These are phyloP conservation scores for Amazona guildingii DNA, from an alignment of 2,113 vertebrate species.

Conservation along the genomic window DNA sequence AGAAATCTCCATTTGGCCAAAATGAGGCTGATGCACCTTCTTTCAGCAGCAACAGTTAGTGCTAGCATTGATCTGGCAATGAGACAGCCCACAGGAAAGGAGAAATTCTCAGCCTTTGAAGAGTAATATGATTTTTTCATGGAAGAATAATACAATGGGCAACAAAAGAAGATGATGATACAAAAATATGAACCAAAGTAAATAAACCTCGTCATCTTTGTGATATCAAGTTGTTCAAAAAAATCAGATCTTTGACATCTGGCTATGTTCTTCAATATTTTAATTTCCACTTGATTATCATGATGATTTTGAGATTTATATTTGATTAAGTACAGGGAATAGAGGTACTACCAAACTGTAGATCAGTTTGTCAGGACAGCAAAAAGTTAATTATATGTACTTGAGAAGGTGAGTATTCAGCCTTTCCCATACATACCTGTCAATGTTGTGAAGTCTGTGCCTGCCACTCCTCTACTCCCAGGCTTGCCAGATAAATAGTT, in stretches of 20 bases:
- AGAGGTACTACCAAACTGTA: background rate
- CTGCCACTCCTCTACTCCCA: conserved; percentile 30
- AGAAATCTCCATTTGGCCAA: background rate
- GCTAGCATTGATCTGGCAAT: background rate
- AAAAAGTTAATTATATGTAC: background rate
- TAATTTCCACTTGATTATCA: background rate
- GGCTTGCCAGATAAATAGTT: conserved; percentile 28
- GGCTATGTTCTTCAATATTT: background rate
- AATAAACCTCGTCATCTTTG: background rate
- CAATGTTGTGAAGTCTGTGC: background rate
- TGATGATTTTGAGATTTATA: background rate
- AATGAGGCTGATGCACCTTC: background rate
- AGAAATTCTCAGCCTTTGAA: background rate
- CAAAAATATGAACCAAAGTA: background rate
- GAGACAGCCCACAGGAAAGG: background rate
- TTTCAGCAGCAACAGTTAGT: background rate
- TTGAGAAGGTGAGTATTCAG: conserved; percentile 17
- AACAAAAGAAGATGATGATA: background rate
- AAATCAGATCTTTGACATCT: background rate
- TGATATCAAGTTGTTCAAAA: background rate
- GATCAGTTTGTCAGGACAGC: background rate
- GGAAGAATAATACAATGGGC: background rate
- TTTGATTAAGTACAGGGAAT: background rate
- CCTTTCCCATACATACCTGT: conserved; percentile 40
- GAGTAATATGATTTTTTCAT: background rate